Conservation (phyloP, 2,113 vertebrate species). For the Galbula dea region DNA sequence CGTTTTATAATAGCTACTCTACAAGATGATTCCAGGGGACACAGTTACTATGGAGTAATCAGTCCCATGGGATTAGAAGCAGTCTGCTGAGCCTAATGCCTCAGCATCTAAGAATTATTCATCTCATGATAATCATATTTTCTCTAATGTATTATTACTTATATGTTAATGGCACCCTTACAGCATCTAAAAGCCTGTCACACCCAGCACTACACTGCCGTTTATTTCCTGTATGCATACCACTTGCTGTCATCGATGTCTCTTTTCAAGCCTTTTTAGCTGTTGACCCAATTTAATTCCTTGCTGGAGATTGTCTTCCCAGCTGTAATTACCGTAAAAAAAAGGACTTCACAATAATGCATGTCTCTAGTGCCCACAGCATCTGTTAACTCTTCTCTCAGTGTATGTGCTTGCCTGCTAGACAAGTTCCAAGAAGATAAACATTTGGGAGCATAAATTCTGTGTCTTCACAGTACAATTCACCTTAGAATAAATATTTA, state of each 20-base stretch:
- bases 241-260: constrained; percentile 36
- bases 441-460: neutral
- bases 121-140: constrained; percentile 28
- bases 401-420: neutral
- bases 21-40: neutral
- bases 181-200: constrained; percentile 22
- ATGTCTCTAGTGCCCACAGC: constrained; percentile 9
- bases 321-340: constrained; percentile 64
- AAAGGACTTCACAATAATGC: constrained; percentile 21
- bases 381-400: constrained; percentile 38
- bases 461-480: neutral
- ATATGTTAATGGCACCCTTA: constrained; percentile 43
- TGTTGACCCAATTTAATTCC: constrained; percentile 73
- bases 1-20: neutral
- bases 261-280: constrained; percentile 55
- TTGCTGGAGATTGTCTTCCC: constrained; percentile 62
- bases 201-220: neutral
- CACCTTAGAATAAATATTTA: constrained; percentile 5
- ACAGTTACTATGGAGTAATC: neutral
- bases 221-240: constrained; percentile 36
- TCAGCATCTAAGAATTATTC: constrained; percentile 40
- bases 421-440: neutral
- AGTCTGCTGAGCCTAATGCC: constrained; percentile 25
- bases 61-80: neutral
- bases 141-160: constrained; percentile 63